Conservation (phyloP, 2,888 invertebrate species). For the Timandra comae region DNA sequence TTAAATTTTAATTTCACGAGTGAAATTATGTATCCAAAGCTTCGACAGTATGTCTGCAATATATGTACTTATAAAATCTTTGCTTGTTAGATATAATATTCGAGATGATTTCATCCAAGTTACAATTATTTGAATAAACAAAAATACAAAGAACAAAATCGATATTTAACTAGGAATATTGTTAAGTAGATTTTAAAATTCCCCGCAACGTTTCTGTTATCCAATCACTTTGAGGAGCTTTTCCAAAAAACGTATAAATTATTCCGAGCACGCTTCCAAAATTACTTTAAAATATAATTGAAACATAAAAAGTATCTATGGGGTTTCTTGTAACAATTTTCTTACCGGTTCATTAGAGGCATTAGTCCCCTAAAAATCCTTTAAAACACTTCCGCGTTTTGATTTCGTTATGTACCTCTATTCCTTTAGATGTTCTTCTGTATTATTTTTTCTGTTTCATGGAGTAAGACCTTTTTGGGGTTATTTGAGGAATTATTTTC, state of each 20-base stretch:
- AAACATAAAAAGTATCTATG: slow-evolving; percentile 31
- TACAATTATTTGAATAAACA: no score
- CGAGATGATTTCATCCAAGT: no score
- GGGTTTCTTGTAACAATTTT: slow-evolving; percentile 25
- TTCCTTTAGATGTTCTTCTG: slow-evolving; percentile 17
- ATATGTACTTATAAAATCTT: no score
- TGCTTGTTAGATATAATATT: no score
- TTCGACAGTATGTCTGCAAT: no score
- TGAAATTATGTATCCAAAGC: no score
- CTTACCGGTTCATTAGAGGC: slow-evolving; percentile 40
- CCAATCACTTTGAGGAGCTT: slow-evolving; percentile 9
- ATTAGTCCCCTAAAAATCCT: slow-evolving; percentile 27
- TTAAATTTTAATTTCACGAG: no score
- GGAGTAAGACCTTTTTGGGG: no score
- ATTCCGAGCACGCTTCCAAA: slow-evolving; percentile 20
- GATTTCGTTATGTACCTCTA: slow-evolving; percentile 24
- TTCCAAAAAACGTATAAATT: slow-evolving; percentile 18
- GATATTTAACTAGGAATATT: no score
- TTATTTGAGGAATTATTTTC: no score
- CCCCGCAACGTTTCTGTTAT: background rate
- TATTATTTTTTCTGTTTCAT: background rate
- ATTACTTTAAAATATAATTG: slow-evolving; percentile 34
- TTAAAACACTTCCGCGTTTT: slow-evolving; percentile 21
- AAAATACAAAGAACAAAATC: no score
- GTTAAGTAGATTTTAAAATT: no score